A percentile compares a stretch with the other conserved stretches of the same genome.
These are phyloP conservation scores for Suncus etruscus DNA, from an alignment of 2,113 vertebrate species.

Conservation along the genomic window DNA sequence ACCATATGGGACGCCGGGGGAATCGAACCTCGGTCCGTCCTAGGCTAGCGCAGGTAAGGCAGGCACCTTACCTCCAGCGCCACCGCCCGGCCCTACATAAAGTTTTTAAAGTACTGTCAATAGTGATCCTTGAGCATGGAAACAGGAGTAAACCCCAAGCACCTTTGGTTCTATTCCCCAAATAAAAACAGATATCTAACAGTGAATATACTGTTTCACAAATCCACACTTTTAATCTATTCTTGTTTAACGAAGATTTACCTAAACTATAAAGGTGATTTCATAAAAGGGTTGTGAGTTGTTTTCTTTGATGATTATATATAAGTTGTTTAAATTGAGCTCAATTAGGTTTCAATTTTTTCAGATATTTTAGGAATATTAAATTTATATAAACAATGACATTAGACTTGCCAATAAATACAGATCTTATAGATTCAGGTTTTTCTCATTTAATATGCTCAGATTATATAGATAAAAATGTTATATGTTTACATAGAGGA, in stretches of 20 bases:
- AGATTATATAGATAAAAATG: not conserved
- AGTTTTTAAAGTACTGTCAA: no score
- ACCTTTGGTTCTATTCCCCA: no score
- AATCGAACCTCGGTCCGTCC: no score
- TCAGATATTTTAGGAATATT: not conserved
- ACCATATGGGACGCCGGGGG: no score
- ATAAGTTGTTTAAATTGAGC: not conserved
- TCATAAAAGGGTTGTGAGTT: constrained; percentile 16
- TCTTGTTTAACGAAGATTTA: not conserved
- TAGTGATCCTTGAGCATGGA: no score
- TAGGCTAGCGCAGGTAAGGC: no score
- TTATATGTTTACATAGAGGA: not conserved
- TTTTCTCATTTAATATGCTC: constrained; percentile 16
- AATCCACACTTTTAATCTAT: not conserved
- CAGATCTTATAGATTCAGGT: not conserved
- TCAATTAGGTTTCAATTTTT: constrained; percentile 17
- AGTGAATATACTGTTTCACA: not conserved
- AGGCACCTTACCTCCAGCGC: no score
- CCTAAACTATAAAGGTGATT: constrained; percentile 3
- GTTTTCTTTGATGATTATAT: not conserved
- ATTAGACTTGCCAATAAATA: no score
- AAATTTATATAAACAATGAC: not conserved
- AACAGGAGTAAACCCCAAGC: no score
- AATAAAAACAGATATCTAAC: no score
- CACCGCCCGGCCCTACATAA: no score